phyloP scores from a whole-genome alignment of 2,113 vertebrate genomes.

The Gobius niger region DNA sequence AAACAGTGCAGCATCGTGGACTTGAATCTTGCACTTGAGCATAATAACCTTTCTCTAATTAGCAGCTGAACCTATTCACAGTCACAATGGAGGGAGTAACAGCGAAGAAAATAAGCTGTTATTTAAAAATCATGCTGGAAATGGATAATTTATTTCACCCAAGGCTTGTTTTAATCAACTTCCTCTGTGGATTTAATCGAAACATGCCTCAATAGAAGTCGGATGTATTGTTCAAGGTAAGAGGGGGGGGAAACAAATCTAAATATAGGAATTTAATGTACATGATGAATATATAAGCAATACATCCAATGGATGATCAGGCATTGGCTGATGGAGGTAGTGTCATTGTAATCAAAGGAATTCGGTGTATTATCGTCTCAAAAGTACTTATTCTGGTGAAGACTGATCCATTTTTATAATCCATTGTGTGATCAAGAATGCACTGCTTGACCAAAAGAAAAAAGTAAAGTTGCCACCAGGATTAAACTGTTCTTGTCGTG shows the following conservation, averaged over 20 bases:
- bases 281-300: no score
- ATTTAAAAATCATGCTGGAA: neutral
- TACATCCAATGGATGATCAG: neutral
- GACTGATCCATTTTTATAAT: neutral
- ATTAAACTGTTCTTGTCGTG: no score
- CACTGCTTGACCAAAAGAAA: no score
- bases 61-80: neutral
- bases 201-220: neutral
- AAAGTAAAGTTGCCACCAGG: no score
- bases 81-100: neutral
- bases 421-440: neutral
- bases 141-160: neutral
- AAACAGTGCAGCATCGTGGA: neutral
- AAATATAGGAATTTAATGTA: neutral
- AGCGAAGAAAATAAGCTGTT: neutral
- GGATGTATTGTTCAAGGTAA: neutral
- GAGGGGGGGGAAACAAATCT: neutral
- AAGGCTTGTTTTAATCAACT: neutral
- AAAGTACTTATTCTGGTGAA: neutral
- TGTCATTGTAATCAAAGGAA: neutral
- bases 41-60: slow-evolving; percentile 5
- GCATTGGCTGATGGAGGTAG: neutral
- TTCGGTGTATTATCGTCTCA: neutral
- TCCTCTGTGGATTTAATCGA: neutral
- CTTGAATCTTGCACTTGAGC: slow-evolving; percentile 1